A percentile compares a stretch with the other conserved stretches of the same genome.
Conservation (phyloP, 1,140 invertebrate species). For the Drosophila mauritiana region DNA sequence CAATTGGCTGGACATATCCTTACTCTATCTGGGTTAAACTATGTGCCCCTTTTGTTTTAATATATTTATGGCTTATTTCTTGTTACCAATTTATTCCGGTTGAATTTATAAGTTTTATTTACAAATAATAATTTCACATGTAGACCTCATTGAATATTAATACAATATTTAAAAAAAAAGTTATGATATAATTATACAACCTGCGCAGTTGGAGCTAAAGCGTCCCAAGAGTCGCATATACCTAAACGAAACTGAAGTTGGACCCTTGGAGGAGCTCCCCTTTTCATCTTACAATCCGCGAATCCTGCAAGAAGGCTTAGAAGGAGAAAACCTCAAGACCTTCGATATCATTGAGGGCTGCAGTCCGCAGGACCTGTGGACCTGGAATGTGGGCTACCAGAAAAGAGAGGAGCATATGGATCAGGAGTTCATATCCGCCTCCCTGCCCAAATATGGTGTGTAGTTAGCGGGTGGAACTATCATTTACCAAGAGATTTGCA, state of each 20-base stretch:
- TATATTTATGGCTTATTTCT: neutral
- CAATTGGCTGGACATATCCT: conserved; percentile 13
- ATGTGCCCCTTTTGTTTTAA: neutral
- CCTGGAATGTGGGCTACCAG: conserved; percentile 74
- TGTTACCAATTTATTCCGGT: too few species aligned
- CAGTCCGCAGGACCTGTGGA: conserved; percentile 70
- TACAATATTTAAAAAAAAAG: neutral
- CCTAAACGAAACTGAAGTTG: conserved; percentile 72
- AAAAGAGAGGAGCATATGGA: conserved; percentile 64
- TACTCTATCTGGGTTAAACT: neutral
- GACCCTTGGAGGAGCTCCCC: conserved; percentile 66
- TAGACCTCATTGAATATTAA: too few species aligned
- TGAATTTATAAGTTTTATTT: too few species aligned
- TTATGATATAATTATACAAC: neutral
- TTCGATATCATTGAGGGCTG: conserved; percentile 74
- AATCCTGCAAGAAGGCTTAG: conserved; percentile 65
- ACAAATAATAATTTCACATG: too few species aligned
- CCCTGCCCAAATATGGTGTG: conserved; percentile 70
- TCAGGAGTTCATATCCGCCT: conserved; percentile 58
- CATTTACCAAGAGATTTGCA: neutral
- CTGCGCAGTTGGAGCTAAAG: conserved; percentile 66
- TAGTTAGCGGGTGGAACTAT: neutral
- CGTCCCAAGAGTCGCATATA: conserved; percentile 80
- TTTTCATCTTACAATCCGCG: conserved; percentile 75
- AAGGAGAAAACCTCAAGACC: conserved; percentile 64